phyloP scores from a whole-genome alignment of 2,888 invertebrate species.

The Molorchus minor region DNA sequence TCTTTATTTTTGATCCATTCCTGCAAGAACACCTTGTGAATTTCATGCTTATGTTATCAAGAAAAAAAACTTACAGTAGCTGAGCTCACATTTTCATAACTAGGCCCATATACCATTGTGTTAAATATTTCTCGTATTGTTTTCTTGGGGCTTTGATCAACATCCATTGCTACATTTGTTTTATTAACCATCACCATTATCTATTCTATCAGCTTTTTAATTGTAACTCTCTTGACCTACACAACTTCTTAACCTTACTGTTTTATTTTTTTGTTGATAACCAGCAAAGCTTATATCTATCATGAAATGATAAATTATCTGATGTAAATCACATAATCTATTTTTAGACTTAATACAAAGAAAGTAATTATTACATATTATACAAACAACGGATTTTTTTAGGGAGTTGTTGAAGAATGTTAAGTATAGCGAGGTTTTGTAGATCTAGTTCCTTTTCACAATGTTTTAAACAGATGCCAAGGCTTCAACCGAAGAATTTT shows the following conservation, averaged over 20 bases:
- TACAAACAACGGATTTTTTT: neutral
- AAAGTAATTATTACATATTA: neutral
- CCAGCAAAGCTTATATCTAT: too few species aligned
- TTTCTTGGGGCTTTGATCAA: slow-evolving; percentile 17
- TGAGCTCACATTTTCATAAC: slow-evolving; percentile 45
- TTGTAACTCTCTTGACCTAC: neutral
- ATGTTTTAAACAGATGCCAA: slow-evolving; percentile 39
- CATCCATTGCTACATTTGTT: slow-evolving; percentile 13
- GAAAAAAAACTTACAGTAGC: slow-evolving; percentile 48
- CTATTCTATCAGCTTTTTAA: slow-evolving; percentile 1
- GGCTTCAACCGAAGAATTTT: slow-evolving; percentile 29
- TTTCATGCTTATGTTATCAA: neutral
- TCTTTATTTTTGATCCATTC: slow-evolving; percentile 50
- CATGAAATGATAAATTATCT: too few species aligned
- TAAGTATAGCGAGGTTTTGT: slow-evolving; percentile 49
- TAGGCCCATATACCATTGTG: slow-evolving; percentile 54
- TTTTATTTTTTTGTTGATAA: too few species aligned
- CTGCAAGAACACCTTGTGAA: slow-evolving; percentile 40
- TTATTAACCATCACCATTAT: slow-evolving; percentile 2
- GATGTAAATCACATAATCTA: slow-evolving; percentile 1
- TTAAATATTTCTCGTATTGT: slow-evolving; percentile 48
- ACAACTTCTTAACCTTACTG: too few species aligned
- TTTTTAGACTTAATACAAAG: neutral
- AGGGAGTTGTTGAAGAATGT: slow-evolving; percentile 39
- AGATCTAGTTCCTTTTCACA: slow-evolving; percentile 37